phyloP scores from a whole-genome alignment of 2,797 vertebrate species.

The Pelobates cultripes region DNA sequence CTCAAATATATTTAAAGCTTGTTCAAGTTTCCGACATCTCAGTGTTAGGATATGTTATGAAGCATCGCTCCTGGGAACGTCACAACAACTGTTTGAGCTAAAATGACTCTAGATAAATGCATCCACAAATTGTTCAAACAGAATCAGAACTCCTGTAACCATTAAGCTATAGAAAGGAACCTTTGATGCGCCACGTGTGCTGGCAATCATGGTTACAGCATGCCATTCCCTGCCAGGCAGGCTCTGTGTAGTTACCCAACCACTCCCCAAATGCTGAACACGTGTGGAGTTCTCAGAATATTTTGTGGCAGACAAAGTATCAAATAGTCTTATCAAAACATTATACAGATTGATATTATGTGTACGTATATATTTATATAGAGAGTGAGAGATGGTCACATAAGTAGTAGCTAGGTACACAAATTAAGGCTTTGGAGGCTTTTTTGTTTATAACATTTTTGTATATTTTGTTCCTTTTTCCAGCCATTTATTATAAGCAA shows the following conservation, averaged over 20 bases:
- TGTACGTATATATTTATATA: no score
- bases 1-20: not conserved
- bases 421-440: no score
- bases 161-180: slow-evolving; percentile 21
- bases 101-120: slow-evolving; percentile 38
- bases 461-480: no score
- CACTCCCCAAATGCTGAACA: not conserved
- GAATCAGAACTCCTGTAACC: slow-evolving; percentile 7
- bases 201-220: slow-evolving; percentile 43
- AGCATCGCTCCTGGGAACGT: slow-evolving; percentile 10
- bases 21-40: not conserved
- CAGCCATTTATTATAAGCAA: no score
- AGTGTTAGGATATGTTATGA: slow-evolving; percentile 1
- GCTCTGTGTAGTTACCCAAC: not conserved
- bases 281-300: not conserved
- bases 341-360: no score
- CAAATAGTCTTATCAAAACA: not conserved
- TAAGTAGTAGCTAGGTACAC: no score
- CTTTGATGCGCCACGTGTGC: slow-evolving; percentile 53
- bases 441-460: no score
- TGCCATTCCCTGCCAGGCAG: slow-evolving; percentile 18
- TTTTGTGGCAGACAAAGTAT: not conserved
- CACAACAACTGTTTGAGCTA: slow-evolving; percentile 33
- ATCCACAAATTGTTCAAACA: slow-evolving; percentile 26
- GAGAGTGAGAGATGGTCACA: no score